Base-by-base conservation (phyloP, 2,113 vertebrate species). In the Callionymus lyra region DNA sequence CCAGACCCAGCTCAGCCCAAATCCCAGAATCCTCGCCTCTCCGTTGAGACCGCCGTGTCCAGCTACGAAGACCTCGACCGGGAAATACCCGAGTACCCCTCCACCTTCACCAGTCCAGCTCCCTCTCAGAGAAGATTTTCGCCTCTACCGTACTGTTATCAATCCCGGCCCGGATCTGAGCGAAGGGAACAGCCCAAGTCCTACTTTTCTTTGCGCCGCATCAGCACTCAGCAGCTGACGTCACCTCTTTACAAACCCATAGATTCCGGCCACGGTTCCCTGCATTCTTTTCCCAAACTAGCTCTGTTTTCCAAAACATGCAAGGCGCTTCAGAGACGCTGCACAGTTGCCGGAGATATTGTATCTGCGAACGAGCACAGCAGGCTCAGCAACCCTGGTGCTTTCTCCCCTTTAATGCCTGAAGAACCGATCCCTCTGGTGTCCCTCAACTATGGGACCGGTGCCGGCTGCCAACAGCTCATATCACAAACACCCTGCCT, bases 261-360 rank as follows among this genome's bases (percentile, higher is more conserved):
- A 6, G 50, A 62, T 17, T 46, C 2, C 1, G 38, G 60, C 33
- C 76, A 57, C 6, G 38, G 49, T 1, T 77, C 82, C 6, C 41
- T 84, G 34, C 73, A 77, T 32, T 12, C 61, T 9, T 59, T 83
- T 15, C 73, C 80, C 3, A 84, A 74, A 47, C 59, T 75, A 47
- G 63, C 56, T 27, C 38, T 81, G n/a, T 47, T 82, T 1, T 52
- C 75, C 12, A 79, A 72, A 65, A 80, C 50, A 2, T 47, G 61
- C 4, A 68, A 53, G 31, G 58, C 31, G 10, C 42, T 83, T 38
- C 79, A 79, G 44, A 70, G 49, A 9, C 70, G 71, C 27, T 41
- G 81, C 59, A 76, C 65, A 6, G 17, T 67, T 17, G 52, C 75
- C 1, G 56, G 75, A 1, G 55, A 49, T 39, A 12, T 31, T 10